Conservation (phyloP, 2,888 invertebrate species). For the Drosophila buzzatii region DNA sequence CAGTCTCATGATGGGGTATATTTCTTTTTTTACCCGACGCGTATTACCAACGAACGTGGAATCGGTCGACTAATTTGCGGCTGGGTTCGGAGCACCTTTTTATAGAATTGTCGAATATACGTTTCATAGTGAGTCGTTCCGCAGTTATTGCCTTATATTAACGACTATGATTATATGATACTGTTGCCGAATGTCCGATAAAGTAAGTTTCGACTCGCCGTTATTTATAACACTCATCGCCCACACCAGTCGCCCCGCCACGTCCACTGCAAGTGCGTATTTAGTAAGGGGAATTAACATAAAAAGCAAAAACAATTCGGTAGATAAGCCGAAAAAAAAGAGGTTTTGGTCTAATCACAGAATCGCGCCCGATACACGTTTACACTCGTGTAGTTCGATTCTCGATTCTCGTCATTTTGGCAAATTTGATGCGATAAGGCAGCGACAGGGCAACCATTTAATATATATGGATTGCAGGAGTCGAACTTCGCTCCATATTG, state of each 20-base stretch:
- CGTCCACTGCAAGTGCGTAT: conserved; percentile 5
- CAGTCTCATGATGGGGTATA: conserved; percentile 71
- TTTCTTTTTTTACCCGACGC: conserved; percentile 47
- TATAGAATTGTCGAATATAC: conserved; percentile 71
- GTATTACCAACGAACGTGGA: conserved; percentile 67
- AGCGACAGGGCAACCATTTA: conserved; percentile 35
- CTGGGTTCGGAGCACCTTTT: conserved; percentile 61
- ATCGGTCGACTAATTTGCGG: conserved; percentile 74
- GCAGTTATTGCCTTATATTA: conserved; percentile 69
- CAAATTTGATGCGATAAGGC: conserved; percentile 37
- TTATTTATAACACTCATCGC: conserved; percentile 64
- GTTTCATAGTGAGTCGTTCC: conserved; percentile 37
- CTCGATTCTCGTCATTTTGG: conserved; percentile 32
- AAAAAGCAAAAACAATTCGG: conserved; percentile 51
- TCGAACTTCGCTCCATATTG: conserved; percentile 3
- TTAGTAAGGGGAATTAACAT: conserved; percentile 45
- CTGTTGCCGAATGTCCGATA: conserved; percentile 70
- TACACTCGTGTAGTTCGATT: conserved; percentile 39
- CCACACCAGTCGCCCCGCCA: neutral
- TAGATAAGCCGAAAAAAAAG: conserved; percentile 55
- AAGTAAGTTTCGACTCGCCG: conserved; percentile 43
- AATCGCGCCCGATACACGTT: conserved; percentile 32
- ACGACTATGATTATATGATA: conserved; percentile 58
- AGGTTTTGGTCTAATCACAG: conserved; percentile 33
- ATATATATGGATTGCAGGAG: conserved; percentile 16